Base-by-base conservation (phyloP, 1,140 invertebrate species). In the Drosophila nebulosa region DNA sequence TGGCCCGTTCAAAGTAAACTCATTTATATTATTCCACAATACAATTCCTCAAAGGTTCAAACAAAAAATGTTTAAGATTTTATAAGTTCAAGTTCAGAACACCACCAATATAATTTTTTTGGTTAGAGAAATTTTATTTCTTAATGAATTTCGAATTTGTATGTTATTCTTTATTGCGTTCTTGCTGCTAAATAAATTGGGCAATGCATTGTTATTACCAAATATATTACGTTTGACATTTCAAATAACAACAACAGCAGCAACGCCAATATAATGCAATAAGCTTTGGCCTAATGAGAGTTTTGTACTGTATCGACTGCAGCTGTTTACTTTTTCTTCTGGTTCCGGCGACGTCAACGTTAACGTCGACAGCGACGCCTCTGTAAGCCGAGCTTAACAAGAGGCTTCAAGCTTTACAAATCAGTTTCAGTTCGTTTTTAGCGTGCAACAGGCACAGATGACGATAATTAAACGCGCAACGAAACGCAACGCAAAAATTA, bases 371-470 rank as follows among this genome's bases (percentile, higher is more conserved):
- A 30, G 42, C 16, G 32, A 32, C 26, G 27, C 69, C 55, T 18
- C 24, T 58, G 62, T 63, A 50, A 60, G 60, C 52, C 50, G 6
- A 64, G 71, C 65, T 62, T 69, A 50, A 50, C 69, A 74, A 46
- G 64, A 71, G 58, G 73, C 73, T 69, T 14, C 35, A 51, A 63
- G 39, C 12, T 50, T 58, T 26, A 57, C 26, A 57, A 70, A 66
- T 64, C 68, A 61, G 72, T 69, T 78, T 88, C 78, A 86, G 83
- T 86, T 86, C 65, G 81, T 69, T 75, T 88, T 76, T 62, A 70
- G 63, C 71, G 71, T 50, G 78, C 81, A 51, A 58, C 71, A 22
- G 56, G 78, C 32, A 71, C 64, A 63, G 83, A 64, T 73, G 62
- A 46, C n/a, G n/a, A n/a, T n/a, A 51, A 63, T 60, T 46, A 78